A percentile compares a stretch with the other conserved stretches of the same genome.
Conservation (phyloP, 2,113 vertebrate genomes). For the Corythornis madagascariensis region DNA sequence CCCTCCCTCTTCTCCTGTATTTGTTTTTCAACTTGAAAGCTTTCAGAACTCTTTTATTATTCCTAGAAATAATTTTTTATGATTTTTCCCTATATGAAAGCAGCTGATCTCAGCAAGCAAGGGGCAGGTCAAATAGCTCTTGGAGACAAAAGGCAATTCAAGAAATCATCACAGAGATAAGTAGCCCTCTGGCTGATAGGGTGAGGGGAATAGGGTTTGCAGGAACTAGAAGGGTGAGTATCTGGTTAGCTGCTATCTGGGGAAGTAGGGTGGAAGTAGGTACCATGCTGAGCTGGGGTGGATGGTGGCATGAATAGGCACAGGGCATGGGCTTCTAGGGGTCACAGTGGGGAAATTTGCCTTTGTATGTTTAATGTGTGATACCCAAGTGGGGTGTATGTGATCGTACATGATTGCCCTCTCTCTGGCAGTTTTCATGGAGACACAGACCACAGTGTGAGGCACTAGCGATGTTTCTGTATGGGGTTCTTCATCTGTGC, state of each 20-base stretch:
- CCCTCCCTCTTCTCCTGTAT: not conserved
- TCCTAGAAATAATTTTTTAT: slow-evolving; percentile 3
- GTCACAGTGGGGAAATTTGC: not conserved
- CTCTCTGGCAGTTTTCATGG: not conserved
- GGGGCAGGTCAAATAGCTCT: not conserved
- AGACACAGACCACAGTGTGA: accelerated
- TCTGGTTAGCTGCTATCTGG: no score
- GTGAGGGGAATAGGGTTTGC: not conserved
- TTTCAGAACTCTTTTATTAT: slow-evolving; percentile 27
- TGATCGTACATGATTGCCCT: not conserved
- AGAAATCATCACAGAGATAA: not conserved
- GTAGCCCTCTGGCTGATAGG: not conserved
- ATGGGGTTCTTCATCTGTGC: not conserved
- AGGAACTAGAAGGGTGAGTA: not conserved
- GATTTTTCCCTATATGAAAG: not conserved
- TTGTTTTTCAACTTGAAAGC: not conserved
- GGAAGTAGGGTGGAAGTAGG: not conserved
- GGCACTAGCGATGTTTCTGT: accelerated
- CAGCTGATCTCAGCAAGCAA: slow-evolving; percentile 33
- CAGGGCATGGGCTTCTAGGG: not conserved
- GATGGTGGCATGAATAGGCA: not conserved
- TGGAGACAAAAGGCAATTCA: not conserved
- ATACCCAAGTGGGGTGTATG: accelerated
- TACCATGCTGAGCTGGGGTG: not conserved
- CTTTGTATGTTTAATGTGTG: accelerated